A percentile compares a stretch with the other conserved stretches of the same genome.
These are phyloP conservation scores for Heterodera carotae DNA, from an alignment of 1,140 invertebrate species.

Conservation along the genomic window DNA sequence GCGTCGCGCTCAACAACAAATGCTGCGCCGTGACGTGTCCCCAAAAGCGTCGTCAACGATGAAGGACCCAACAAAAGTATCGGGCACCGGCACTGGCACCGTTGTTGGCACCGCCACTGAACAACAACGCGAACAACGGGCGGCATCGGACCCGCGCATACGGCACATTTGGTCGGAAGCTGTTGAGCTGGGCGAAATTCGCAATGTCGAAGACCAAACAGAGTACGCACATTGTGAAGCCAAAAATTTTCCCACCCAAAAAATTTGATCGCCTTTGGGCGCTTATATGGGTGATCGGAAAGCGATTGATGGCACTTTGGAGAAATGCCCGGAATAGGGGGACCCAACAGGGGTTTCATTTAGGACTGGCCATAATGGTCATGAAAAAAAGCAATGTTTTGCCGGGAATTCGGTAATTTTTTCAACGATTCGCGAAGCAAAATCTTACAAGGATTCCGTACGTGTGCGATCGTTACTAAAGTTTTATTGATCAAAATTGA, in stretches of 20 bases:
- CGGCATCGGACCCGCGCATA: slow-evolving; percentile 51
- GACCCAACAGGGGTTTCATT: too few species aligned
- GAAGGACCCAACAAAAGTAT: background rate
- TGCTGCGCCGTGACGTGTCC: background rate
- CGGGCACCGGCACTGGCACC: background rate
- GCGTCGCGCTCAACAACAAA: slow-evolving; percentile 6
- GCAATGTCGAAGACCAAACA: slow-evolving; percentile 56
- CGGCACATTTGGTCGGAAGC: slow-evolving; percentile 55
- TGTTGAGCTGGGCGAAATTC: slow-evolving; percentile 54
- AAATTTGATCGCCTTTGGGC: too few species aligned
- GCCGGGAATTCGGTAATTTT: too few species aligned
- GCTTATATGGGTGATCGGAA: too few species aligned
- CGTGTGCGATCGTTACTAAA: too few species aligned
- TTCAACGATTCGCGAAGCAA: too few species aligned
- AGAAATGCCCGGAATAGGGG: too few species aligned
- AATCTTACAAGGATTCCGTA: too few species aligned
- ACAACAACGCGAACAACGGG: slow-evolving; percentile 15
- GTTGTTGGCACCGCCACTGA: background rate
- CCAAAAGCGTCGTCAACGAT: background rate
- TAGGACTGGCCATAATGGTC: too few species aligned
- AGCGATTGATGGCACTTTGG: too few species aligned
- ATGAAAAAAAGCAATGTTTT: too few species aligned
- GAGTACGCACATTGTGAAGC: slow-evolving; percentile 23
- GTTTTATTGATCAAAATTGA: too few species aligned
- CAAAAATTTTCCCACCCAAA: background rate